phyloP scores from a whole-genome alignment of 2,888 invertebrate species.

The Plagiodera versicolora region DNA sequence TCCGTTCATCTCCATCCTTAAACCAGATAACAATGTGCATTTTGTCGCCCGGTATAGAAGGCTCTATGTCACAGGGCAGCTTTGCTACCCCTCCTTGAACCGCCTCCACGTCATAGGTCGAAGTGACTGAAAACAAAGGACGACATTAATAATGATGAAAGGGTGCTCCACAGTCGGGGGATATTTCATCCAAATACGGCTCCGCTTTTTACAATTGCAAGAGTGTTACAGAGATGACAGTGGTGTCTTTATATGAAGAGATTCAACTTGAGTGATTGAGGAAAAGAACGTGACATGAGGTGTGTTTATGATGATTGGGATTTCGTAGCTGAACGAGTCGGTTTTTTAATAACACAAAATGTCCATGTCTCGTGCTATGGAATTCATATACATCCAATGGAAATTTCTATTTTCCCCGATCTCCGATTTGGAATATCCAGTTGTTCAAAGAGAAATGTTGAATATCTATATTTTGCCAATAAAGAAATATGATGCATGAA shows the following conservation, averaged over 20 bases:
- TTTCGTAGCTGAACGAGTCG: no score
- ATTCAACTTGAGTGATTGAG: not conserved
- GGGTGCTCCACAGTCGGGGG: not conserved
- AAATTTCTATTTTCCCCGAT: no score
- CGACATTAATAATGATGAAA: constrained; percentile 1
- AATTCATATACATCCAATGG: no score
- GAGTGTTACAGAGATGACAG: not conserved
- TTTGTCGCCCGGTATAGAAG: constrained; percentile 60
- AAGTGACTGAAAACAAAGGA: constrained; percentile 45
- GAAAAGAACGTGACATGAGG: not conserved
- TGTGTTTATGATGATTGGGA: not conserved
- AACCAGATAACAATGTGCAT: constrained; percentile 67
- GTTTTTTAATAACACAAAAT: no score
- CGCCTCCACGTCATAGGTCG: constrained; percentile 55
- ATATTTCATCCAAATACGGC: not conserved
- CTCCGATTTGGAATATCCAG: no score
- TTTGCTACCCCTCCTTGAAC: constrained; percentile 63
- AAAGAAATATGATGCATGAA: no score
- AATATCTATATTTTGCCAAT: no score
- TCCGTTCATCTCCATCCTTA: constrained; percentile 60
- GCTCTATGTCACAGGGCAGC: constrained; percentile 64
- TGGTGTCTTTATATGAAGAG: not conserved
- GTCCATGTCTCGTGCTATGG: no score
- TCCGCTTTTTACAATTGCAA: not conserved
- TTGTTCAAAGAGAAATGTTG: no score